phyloP scores from a whole-genome alignment of 2,113 vertebrate genomes.

The Thermophis baileyi region DNA sequence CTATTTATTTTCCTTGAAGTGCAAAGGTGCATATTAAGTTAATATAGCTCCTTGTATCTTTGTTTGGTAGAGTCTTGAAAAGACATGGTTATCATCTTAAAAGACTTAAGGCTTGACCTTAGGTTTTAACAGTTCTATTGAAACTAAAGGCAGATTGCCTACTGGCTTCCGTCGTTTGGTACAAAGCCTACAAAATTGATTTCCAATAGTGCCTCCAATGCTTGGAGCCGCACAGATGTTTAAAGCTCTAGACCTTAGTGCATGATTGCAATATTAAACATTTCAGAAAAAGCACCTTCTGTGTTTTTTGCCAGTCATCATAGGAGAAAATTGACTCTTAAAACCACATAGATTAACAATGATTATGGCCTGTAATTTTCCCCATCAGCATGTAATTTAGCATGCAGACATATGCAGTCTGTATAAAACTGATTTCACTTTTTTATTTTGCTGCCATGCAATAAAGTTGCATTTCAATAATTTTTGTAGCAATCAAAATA shows the following conservation, averaged over 20 bases:
- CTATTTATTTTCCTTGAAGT: background rate
- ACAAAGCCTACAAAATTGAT: slow-evolving; percentile 16
- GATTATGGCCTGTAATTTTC: background rate
- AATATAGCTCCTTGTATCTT: background rate
- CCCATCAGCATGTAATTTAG: background rate
- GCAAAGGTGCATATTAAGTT: background rate
- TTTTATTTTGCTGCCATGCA: slow-evolving; percentile 12
- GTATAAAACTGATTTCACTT: slow-evolving; percentile 26
- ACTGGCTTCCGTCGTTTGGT: background rate
- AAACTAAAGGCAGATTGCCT: background rate
- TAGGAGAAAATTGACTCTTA: background rate
- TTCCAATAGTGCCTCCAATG: background rate
- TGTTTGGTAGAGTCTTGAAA: slow-evolving; percentile 13
- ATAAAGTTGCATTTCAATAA: slow-evolving; percentile 21
- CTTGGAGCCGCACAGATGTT: background rate
- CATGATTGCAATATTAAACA: background rate
- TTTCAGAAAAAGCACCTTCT: background rate
- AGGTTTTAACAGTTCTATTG: background rate
- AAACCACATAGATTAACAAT: background rate
- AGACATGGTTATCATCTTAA: background rate
- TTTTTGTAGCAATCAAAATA: background rate
- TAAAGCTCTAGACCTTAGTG: background rate
- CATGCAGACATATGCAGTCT: background rate
- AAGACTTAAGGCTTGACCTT: background rate
- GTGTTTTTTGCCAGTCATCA: background rate